Conservation (phyloP, 2,797 vertebrate genomes). For the Podarcis siculus region DNA sequence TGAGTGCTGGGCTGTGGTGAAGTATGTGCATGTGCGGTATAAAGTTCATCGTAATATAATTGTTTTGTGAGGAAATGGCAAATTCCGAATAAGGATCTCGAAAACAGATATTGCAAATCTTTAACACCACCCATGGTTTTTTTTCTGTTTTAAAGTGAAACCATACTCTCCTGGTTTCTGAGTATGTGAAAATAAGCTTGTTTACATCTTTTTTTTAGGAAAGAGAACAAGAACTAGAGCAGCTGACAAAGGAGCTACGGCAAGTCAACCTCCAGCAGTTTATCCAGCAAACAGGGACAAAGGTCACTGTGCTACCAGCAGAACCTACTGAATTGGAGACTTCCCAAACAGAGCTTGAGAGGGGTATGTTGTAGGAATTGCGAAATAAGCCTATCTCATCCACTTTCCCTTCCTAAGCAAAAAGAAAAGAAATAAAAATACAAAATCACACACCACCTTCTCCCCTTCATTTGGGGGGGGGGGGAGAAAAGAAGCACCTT, state of each 20-base stretch:
- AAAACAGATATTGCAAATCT: background rate
- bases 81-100: background rate
- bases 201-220: slow-evolving; percentile 78
- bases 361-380: slow-evolving; percentile 71
- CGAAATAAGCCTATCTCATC: background rate
- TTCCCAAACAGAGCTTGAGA: slow-evolving; percentile 71
- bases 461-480: background rate
- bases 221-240: slow-evolving; percentile 94
- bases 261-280: slow-evolving; percentile 99
- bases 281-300: slow-evolving; percentile 97
- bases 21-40: background rate
- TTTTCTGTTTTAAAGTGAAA: background rate
- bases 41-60: background rate
- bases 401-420: background rate
- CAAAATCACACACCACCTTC: background rate
- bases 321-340: slow-evolving; percentile 87
- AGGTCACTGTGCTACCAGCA: slow-evolving; percentile 94
- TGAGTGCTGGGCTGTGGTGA: background rate
- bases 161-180: background rate
- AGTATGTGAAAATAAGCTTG: slow-evolving; percentile 14
- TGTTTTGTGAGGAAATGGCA: background rate
- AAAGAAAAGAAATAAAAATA: background rate
- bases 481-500: too few species aligned
- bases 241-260: slow-evolving; percentile 95
- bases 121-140: background rate